phyloP scores from a whole-genome alignment of 2,888 invertebrate species.

The Campoplex nolae region DNA sequence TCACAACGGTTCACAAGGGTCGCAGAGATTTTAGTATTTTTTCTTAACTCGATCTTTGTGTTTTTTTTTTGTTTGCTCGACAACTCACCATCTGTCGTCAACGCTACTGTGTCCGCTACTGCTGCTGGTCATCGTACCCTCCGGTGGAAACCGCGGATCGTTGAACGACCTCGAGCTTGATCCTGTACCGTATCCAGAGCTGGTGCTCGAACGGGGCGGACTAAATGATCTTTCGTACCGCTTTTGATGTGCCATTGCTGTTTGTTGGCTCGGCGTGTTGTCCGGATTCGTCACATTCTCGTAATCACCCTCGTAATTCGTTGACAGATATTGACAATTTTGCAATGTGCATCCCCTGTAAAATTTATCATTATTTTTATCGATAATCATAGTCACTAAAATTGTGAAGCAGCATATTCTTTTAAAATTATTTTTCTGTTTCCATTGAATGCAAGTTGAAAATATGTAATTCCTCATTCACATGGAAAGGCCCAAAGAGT shows the following conservation, averaged over 20 bases:
- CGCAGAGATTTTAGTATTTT: constrained; percentile 36
- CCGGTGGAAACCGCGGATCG: constrained; percentile 83
- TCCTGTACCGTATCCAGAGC: constrained; percentile 94
- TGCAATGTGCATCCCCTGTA: constrained; percentile 88
- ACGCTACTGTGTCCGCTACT: constrained; percentile 88
- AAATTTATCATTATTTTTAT: constrained; percentile 9
- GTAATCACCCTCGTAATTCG: constrained; percentile 88
- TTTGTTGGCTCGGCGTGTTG: constrained; percentile 82
- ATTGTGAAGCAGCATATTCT: not conserved
- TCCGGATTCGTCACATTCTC: constrained; percentile 88
- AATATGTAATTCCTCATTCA: not conserved
- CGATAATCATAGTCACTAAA: not conserved
- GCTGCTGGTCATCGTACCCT: constrained; percentile 87
- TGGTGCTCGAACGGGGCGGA: constrained; percentile 92
- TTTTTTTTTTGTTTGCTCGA: constrained; percentile 50
- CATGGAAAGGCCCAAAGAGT: not conserved
- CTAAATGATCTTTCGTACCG: constrained; percentile 91
- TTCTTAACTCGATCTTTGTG: constrained; percentile 17
- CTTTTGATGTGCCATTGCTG: constrained; percentile 88
- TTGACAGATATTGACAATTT: constrained; percentile 88
- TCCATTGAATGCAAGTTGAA: not conserved
- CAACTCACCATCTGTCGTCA: constrained; percentile 88
- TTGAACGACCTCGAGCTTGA: constrained; percentile 84
- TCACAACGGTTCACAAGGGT: constrained; percentile 64
- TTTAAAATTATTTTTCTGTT: not conserved